Conservation (phyloP, 2,888 invertebrate species). For the Ommatoiulus sabulosus region DNA sequence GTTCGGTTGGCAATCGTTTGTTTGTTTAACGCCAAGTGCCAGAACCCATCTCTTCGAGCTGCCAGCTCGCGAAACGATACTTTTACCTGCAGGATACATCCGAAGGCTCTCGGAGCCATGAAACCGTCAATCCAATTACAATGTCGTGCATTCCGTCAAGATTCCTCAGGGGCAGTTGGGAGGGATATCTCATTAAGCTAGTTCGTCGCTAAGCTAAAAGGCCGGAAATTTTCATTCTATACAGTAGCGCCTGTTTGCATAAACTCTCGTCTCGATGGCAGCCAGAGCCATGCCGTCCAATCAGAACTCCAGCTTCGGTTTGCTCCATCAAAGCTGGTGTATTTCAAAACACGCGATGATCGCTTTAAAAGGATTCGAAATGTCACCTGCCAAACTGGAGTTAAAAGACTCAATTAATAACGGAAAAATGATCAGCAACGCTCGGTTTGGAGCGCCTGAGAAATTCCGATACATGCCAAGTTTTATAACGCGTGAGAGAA, state of each 20-base stretch:
- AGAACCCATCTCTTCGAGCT: not conserved
- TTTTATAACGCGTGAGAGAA: too few species aligned
- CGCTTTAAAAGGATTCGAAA: not conserved
- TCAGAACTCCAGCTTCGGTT: not conserved
- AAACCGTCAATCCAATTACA: slow-evolving; percentile 34
- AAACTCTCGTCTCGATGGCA: not conserved
- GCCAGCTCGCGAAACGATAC: not conserved
- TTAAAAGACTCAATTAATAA: not conserved
- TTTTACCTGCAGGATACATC: not conserved
- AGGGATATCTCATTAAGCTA: not conserved
- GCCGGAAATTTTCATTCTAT: not conserved
- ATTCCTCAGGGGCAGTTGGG: not conserved
- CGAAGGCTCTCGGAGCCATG: not conserved
- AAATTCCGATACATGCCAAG: too few species aligned
- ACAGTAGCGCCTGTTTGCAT: not conserved
- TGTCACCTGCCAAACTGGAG: not conserved
- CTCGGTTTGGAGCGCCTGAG: not conserved
- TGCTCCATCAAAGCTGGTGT: not conserved
- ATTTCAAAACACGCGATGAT: not conserved
- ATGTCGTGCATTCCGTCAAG: not conserved
- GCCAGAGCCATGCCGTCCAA: not conserved
- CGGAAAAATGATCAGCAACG: not conserved
- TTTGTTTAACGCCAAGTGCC: slow-evolving; percentile 4
- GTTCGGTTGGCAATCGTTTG: not conserved
- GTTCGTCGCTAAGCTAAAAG: not conserved